Percentiles rank a stretch among this genome's conserved stretches.
These are phyloP conservation scores for Saccopteryx bilineata DNA, from an alignment of 2,113 vertebrate genomes.

Conservation along the genomic window DNA sequence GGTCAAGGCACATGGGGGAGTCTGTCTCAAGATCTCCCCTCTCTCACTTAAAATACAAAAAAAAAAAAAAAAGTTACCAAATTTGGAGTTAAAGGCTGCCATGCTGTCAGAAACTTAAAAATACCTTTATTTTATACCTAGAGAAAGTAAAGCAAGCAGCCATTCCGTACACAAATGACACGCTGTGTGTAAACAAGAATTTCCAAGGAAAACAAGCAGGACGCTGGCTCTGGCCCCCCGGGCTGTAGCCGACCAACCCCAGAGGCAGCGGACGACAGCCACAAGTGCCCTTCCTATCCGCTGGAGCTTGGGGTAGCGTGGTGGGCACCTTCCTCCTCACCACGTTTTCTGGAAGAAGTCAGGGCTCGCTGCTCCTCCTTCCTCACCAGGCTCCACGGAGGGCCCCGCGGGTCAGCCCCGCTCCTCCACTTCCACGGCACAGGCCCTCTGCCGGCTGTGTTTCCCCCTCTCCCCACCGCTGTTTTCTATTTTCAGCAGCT, in stretches of 20 bases:
- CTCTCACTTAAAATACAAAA: too few species aligned
- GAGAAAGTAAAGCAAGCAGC: neutral
- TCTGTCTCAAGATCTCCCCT: too few species aligned
- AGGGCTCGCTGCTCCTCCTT: too few species aligned
- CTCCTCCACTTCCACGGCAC: rapidly evolving
- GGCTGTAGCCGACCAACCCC: neutral
- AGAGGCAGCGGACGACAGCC: neutral
- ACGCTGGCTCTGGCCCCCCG: neutral
- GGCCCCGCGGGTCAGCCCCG: rapidly evolving
- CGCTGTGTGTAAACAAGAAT: neutral
- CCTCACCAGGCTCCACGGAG: neutral
- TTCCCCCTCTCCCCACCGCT: neutral
- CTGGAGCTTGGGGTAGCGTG: neutral
- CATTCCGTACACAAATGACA: neutral
- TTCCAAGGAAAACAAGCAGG: neutral
- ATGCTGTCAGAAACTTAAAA: neutral
- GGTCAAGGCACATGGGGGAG: too few species aligned
- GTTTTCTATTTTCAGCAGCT: neutral
- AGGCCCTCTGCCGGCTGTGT: neutral
- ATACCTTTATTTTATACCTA: neutral
- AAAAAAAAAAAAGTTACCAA: neutral
- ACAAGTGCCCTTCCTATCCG: neutral
- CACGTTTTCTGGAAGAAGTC: neutral
- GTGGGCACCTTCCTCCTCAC: neutral
- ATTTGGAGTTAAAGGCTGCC: neutral